A percentile compares a stretch with the other conserved stretches of the same genome.
Evolutionary conservation across 1,140 invertebrate species (phyloP).

Genomic region (Ceratitis capitata): DNA sequence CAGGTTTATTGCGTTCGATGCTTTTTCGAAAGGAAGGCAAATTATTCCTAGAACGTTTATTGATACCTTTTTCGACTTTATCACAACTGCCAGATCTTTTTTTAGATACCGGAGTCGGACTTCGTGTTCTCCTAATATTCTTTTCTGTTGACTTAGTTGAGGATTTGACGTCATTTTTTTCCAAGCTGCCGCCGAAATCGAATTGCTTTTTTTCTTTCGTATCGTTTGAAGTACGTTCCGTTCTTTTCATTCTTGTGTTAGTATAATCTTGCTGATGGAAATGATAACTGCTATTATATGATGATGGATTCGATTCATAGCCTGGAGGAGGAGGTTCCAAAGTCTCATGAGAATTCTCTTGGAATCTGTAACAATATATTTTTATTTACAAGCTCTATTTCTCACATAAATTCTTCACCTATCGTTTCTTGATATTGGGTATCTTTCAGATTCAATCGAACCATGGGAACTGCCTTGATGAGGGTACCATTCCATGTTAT

Average conservation of each 20-base stretch:
- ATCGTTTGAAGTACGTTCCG: neutral
- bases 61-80: neutral
- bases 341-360: slow-evolving; percentile 66
- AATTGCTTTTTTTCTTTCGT: neutral
- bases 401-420: neutral
- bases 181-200: neutral
- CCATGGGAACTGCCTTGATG: neutral
- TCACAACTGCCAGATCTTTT: slow-evolving; percentile 18
- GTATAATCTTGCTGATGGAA: slow-evolving; percentile 13
- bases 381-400: neutral
- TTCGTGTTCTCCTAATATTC: neutral
- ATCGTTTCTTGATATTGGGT: slow-evolving; percentile 20
- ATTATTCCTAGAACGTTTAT: neutral
- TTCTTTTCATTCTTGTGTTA: slow-evolving; percentile 14
- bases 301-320: slow-evolving; percentile 58
- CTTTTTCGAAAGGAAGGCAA: neutral
- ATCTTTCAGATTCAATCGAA: neutral
- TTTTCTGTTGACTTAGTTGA: neutral
- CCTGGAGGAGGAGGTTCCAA: slow-evolving; percentile 68
- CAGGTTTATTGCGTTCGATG: neutral
- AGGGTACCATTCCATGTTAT: neutral
- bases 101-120: neutral
- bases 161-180: neutral
- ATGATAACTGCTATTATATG: slow-evolving; percentile 15
- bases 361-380: slow-evolving; percentile 43